Base-by-base conservation (phyloP, 92 coral and sea anemone species). In the Paramuricea clavata region DNA sequence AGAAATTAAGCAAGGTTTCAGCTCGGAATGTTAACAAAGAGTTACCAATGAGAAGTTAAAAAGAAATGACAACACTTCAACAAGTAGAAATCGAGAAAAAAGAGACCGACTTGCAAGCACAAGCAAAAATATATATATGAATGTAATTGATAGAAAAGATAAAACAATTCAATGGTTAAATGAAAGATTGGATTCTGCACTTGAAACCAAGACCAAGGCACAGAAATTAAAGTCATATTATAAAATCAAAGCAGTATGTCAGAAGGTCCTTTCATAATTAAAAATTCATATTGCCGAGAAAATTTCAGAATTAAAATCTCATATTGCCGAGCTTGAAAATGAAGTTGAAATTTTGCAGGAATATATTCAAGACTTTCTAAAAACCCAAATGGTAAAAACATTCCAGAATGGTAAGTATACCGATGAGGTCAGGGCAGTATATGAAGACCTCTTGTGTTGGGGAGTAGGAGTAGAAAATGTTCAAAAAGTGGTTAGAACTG, bases 391-490 rank as follows among this genome's bases (percentile, higher is more conserved):
- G 23, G 89, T 85, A 13, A 85, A 57, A 39, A 76, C 75, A 26
- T 61, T 75, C 72, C 59, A 85, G 16, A 69, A 65, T 74, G 76
- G 89, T 10, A 85, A 69, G 33, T 85, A 85, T 34, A 44, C 56
- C 26, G 82, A 84, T 54, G 83, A 85, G 34, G 36, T 62, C 17
- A 41, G 76, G 52, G 61, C 76, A 26, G 89, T 85, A 0, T 85
- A 85, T 75, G 83, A 75, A 64, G 83, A 49, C 59, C 59, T 49
- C 2, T 74, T 85, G 64, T 85, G 89, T 62, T 76, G 83, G 83
- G 83, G 89, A n/a, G 89, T 76, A 19, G 83, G 83, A 36, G 83
- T 61, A 16, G 65, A 75, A 23, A 75, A 85, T 85, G 89, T 85
- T 2, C 83, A 85, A n/a, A 59, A 76, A 13, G 82, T 62, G 34